These are phyloP conservation scores for Struthidea cinerea DNA, from an alignment of 2,113 vertebrate species.

Conservation along the genomic window DNA sequence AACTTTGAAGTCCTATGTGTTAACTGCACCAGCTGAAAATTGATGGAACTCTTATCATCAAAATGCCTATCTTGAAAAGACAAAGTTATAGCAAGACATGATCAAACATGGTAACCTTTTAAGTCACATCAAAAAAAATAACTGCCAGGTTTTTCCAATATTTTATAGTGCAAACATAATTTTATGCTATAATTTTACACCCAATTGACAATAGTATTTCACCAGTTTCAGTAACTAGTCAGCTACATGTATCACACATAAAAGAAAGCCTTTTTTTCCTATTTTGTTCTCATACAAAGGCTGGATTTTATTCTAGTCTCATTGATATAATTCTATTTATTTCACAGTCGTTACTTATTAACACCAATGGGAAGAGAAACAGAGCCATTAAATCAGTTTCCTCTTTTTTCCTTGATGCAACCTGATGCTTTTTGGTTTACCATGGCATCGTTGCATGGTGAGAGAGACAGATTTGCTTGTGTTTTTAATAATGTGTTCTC, in stretches of 20 bases:
- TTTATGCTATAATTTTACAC: not conserved
- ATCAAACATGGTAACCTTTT: not conserved
- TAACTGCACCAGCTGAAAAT: not conserved
- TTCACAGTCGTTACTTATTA: conserved; percentile 21
- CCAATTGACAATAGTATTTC: not conserved
- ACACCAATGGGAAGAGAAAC: conserved; percentile 10
- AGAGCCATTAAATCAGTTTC: conserved; percentile 16
- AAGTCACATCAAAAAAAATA: not conserved
- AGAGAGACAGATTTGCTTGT: conserved; percentile 39
- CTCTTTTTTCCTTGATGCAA: conserved; percentile 40
- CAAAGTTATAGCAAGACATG: not conserved
- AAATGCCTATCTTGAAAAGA: not conserved
- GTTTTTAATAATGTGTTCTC: conserved; percentile 59
- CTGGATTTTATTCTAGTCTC: conserved; percentile 8
- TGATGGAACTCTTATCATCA: not conserved
- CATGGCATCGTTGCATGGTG: conserved; percentile 16
- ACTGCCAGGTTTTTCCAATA: not conserved
- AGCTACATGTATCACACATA: not conserved
- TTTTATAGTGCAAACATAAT: not conserved
- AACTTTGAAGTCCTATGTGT: not conserved
- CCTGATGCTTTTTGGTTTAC: conserved; percentile 46
- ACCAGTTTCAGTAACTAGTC: not conserved
- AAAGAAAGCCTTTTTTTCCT: not conserved
- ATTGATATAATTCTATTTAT: conserved; percentile 35
- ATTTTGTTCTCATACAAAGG: not conserved